Evolutionary conservation across 2,888 invertebrate species (phyloP).

Genomic region (Oscheius onirici): DNA sequence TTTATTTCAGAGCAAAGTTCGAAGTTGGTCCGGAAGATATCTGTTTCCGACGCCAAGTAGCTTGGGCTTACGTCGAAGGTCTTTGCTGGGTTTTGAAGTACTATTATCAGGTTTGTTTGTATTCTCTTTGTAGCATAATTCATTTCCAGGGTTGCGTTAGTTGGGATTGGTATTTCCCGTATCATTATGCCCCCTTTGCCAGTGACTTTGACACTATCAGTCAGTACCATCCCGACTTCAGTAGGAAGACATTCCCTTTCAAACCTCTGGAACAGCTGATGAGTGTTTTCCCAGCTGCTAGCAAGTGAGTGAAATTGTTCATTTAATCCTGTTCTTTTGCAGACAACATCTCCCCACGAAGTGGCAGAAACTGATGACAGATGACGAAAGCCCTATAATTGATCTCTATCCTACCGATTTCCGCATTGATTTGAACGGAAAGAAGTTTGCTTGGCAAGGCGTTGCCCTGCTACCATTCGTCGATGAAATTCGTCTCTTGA

Average conservation of each 20-base stretch:
- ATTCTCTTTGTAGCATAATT: background rate
- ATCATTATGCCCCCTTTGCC: constrained; percentile 99
- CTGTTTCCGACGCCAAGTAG: constrained; percentile 87
- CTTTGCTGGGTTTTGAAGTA: constrained; percentile 97
- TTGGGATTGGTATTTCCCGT: constrained; percentile 99
- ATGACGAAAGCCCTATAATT: constrained; percentile 91
- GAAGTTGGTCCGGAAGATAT: constrained; percentile 73
- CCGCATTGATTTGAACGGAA: constrained; percentile 88
- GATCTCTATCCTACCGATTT: constrained; percentile 99
- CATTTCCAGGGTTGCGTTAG: constrained; percentile 85
- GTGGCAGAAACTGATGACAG: constrained; percentile 92
- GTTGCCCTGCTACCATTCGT: constrained; percentile 97
- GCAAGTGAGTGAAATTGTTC: constrained; percentile 73
- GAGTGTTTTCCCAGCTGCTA: constrained; percentile 99
- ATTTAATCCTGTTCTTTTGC: constrained; percentile 11
- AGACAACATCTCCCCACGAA: constrained; percentile 89
- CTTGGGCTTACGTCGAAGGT: constrained; percentile 87
- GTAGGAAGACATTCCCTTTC: constrained; percentile 89
- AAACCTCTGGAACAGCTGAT: constrained; percentile 96
- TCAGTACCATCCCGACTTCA: constrained; percentile 84
- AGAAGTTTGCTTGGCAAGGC: constrained; percentile 99
- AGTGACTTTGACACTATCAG: constrained; percentile 89
- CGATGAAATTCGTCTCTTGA: constrained; percentile 85
- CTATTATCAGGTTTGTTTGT: constrained; percentile 83
- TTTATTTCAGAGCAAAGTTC: constrained; percentile 75